Evolutionary conservation across 2,113 vertebrate species (phyloP).

Genomic region (Macquaria ambigua): DNA sequence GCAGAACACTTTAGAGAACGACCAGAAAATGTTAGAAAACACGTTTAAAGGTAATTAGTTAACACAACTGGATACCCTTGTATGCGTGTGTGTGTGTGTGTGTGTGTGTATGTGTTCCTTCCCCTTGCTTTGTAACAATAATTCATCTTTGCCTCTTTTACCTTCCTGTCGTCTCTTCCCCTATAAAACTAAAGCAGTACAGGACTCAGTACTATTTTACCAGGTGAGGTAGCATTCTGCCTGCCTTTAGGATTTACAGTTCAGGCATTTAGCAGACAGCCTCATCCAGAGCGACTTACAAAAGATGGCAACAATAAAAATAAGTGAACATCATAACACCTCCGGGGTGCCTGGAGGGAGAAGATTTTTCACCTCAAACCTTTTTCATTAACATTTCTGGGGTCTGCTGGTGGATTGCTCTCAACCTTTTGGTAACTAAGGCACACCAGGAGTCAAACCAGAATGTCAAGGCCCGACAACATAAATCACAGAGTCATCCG

Average conservation of each 20-base stretch:
- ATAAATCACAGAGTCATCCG: constrained; percentile 27
- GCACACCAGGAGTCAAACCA: constrained; percentile 12
- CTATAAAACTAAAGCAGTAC: background rate
- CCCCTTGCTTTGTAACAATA: background rate
- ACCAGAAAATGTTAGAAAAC: constrained; percentile 11
- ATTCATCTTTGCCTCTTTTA: background rate
- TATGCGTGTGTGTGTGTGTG: background rate
- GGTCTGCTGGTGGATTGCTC: background rate
- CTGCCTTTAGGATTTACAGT: constrained; percentile 24
- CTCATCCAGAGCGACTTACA: background rate
- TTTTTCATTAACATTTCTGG: constrained; percentile 17
- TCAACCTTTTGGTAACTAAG: background rate
- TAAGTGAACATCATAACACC: constrained; percentile 8
- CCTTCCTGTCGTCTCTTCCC: background rate
- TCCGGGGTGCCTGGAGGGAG: background rate
- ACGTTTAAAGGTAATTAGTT: constrained; percentile 21
- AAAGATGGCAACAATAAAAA: constrained; percentile 15
- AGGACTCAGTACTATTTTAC: background rate
- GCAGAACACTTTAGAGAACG: constrained; percentile 28
- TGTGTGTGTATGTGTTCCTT: background rate
- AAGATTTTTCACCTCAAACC: constrained; percentile 11
- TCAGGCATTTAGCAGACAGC: constrained; percentile 20
- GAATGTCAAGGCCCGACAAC: background rate
- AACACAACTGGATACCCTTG: constrained; percentile 1
- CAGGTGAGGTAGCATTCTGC: background rate